Evolutionary conservation across 2,888 invertebrate species (phyloP).

Genomic region (Cephus rjabovi): DNA sequence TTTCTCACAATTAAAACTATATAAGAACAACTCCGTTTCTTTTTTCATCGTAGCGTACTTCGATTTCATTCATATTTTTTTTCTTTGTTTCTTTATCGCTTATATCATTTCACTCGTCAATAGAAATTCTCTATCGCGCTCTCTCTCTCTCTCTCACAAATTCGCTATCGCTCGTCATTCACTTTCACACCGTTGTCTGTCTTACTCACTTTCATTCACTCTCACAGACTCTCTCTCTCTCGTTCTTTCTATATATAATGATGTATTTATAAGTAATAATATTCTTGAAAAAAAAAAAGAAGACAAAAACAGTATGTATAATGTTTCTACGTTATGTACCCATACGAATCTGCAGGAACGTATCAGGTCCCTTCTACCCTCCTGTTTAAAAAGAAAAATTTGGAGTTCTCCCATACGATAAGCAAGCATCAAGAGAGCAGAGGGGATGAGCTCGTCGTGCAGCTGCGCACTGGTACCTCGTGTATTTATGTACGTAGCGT

Average conservation of each 20-base stretch:
- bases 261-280: slow-evolving; percentile 60
- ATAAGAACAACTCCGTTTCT: slow-evolving; percentile 52
- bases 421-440: background rate
- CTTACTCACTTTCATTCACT: slow-evolving; percentile 26
- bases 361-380: slow-evolving; percentile 40
- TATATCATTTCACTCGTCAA: slow-evolving; percentile 7
- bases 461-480: slow-evolving; percentile 36
- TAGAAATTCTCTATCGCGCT: slow-evolving; percentile 17
- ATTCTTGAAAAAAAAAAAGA: slow-evolving; percentile 49
- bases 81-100: background rate
- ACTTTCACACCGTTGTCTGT: slow-evolving; percentile 1
- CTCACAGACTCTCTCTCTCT: slow-evolving; percentile 27
- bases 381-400: background rate
- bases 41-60: slow-evolving; percentile 42
- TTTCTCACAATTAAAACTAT: slow-evolving; percentile 53
- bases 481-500: slow-evolving; percentile 44
- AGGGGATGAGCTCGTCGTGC: slow-evolving; percentile 43
- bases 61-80: slow-evolving; percentile 23
- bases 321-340: slow-evolving; percentile 50
- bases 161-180: slow-evolving; percentile 17
- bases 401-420: background rate
- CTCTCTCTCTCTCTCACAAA: slow-evolving; percentile 11
- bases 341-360: slow-evolving; percentile 48
- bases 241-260: slow-evolving; percentile 47
- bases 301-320: slow-evolving; percentile 47